Percentiles rank a stretch among this genome's conserved stretches.
phyloP scores from a whole-genome alignment of 2,113 vertebrate species.

The Clarias batrachus region DNA sequence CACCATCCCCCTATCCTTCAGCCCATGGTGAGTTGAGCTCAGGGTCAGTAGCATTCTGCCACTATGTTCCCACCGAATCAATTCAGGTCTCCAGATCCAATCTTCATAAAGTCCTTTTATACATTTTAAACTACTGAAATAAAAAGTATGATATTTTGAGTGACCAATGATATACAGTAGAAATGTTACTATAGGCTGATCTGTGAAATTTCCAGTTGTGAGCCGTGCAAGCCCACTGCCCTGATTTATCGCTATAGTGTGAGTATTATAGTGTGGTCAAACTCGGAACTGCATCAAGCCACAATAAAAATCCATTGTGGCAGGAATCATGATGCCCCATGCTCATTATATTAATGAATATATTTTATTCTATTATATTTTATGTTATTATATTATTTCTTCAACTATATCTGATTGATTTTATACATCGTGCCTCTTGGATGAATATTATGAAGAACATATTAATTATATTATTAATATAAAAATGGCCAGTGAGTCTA shows the following conservation, averaged over 20 bases:
- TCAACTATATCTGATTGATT: neutral
- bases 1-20: slow-evolving; percentile 19
- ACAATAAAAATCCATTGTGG: neutral
- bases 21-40: slow-evolving; percentile 43
- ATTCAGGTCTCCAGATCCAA: slow-evolving; percentile 70
- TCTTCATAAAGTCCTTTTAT: neutral
- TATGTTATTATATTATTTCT: neutral
- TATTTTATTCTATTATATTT: neutral
- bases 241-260: neutral
- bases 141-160: neutral
- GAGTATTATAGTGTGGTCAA: neutral
- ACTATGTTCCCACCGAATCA: slow-evolving; percentile 72
- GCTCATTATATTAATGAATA: neutral
- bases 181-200: neutral
- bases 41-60: slow-evolving; percentile 62
- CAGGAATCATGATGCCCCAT: neutral
- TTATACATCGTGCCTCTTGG: neutral
- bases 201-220: neutral
- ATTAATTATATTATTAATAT: neutral
- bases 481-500: neutral
- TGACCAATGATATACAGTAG: neutral
- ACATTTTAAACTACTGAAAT: neutral
- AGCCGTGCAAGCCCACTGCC: neutral
- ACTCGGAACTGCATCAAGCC: neutral
- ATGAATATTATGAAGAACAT: neutral